A percentile compares a stretch with the other conserved stretches of the same genome.
phyloP scores from a whole-genome alignment of 2,888 invertebrate genomes.

The Ormyrus thymus region DNA sequence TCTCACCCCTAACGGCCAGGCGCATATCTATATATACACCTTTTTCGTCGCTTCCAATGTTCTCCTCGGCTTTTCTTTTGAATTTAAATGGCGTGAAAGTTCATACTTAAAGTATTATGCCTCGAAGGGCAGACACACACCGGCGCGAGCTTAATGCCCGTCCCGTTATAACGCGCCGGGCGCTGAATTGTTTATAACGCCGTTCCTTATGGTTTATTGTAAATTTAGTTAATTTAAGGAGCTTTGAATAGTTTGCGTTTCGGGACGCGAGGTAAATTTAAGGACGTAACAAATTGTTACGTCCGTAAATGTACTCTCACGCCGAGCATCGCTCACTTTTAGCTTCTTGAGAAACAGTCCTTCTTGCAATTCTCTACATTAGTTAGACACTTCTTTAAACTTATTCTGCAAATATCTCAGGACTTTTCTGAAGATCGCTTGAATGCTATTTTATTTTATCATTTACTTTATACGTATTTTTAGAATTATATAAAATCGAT shows the following conservation, averaged over 20 bases:
- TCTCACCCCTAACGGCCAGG: constrained; percentile 20
- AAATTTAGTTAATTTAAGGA: constrained; percentile 13
- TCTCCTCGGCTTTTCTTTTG: constrained; percentile 45
- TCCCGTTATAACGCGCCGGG: constrained; percentile 27
- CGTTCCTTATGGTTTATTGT: constrained; percentile 25
- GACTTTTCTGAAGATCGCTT: no score
- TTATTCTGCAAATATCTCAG: no score
- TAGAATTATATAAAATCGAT: no score
- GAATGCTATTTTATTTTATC: no score
- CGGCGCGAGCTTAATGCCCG: constrained; percentile 22
- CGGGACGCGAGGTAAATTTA: neutral
- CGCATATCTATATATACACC: neutral
- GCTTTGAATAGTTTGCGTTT: neutral
- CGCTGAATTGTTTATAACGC: constrained; percentile 32
- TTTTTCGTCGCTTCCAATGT: constrained; percentile 50
- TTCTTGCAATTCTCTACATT: neutral
- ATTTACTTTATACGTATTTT: no score
- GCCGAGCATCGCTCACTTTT: neutral
- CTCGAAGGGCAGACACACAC: neutral
- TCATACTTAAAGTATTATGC: constrained; percentile 50
- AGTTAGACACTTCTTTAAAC: no score
- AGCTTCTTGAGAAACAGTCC: neutral
- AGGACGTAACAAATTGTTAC: neutral
- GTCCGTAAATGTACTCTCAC: neutral
- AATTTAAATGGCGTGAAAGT: constrained; percentile 54